Evolutionary conservation across 2,797 vertebrate genomes (phyloP).

Genomic region (Lagodon rhomboides): DNA sequence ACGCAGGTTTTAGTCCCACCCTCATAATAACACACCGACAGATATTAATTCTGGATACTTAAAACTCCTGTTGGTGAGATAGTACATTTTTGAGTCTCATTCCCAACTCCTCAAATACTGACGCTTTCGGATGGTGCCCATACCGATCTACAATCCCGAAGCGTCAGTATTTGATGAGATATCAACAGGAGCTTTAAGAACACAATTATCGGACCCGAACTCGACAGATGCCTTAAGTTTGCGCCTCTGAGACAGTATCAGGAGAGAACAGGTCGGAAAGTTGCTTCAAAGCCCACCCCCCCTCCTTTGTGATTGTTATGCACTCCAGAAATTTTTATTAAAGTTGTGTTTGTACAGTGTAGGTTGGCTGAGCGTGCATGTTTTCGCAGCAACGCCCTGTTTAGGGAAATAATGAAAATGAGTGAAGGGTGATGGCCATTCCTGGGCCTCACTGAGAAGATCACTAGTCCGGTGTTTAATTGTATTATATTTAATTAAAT

Average conservation of each 20-base stretch:
- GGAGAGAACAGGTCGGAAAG: neutral
- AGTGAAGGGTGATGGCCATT: constrained; percentile 22
- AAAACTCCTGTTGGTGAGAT: too few relatives aligned
- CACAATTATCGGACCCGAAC: neutral
- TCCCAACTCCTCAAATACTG: too few relatives aligned
- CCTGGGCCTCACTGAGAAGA: constrained; percentile 9
- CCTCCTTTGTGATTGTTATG: constrained; percentile 18
- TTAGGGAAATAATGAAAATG: constrained; percentile 43
- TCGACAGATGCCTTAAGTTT: neutral
- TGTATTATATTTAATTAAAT: constrained; percentile 12
- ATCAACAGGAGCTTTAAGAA: too few relatives aligned
- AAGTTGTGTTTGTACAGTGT: constrained; percentile 42
- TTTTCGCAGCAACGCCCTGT: constrained; percentile 45
- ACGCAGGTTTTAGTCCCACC: neutral
- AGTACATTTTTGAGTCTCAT: too few relatives aligned
- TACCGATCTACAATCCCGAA: too few relatives aligned
- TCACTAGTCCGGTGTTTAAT: neutral
- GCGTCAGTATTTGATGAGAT: too few relatives aligned
- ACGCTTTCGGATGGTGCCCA: too few relatives aligned
- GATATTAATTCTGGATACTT: neutral
- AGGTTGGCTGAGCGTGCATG: constrained; percentile 47
- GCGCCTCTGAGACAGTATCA: neutral
- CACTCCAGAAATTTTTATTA: constrained; percentile 26
- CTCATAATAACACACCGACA: neutral
- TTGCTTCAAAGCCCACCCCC: constrained; percentile 2